A percentile compares a stretch with the other conserved stretches of the same genome.
Conservation (phyloP, 53 echinoderm and acorn worm species). For the Glandiceps talaboti region DNA sequence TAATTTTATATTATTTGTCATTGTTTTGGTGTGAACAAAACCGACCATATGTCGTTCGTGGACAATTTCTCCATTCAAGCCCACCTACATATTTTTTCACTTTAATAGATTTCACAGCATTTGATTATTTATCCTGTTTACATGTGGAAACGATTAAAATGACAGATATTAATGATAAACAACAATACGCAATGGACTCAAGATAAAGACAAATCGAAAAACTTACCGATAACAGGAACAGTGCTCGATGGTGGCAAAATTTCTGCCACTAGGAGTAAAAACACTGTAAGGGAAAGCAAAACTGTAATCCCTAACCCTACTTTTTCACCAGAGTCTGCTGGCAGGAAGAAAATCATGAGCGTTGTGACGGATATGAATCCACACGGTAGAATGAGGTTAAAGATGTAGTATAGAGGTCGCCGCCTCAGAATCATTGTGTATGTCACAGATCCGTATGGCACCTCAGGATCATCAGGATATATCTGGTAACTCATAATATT, state of each 20-base stretch:
- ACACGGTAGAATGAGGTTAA: conserved; percentile 98
- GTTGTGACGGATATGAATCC: conserved; percentile 76
- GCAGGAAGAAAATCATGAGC: conserved; percentile 93
- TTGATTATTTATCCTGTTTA: too few relatives aligned
- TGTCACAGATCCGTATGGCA: conserved; percentile 57
- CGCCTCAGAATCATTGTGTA: conserved; percentile 69
- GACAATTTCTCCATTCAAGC: too few relatives aligned
- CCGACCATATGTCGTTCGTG: too few relatives aligned
- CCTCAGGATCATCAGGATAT: conserved; percentile 57
- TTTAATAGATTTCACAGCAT: too few relatives aligned
- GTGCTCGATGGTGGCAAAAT: conserved; percentile 84
- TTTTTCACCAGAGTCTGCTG: conserved; percentile 94
- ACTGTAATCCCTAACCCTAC: conserved; percentile 94
- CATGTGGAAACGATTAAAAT: too few relatives aligned
- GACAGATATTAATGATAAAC: too few relatives aligned
- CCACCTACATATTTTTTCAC: too few relatives aligned
- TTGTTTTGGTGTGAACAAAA: too few relatives aligned
- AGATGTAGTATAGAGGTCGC: conserved; percentile 82
- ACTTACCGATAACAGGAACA: conserved; percentile 89
- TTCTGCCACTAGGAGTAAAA: conserved; percentile 87
- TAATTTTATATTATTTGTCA: too few relatives aligned
- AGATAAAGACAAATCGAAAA: too few relatives aligned
- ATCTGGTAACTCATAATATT: conserved; percentile 48
- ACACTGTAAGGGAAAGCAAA: conserved; percentile 82
- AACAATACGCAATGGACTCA: too few relatives aligned